phyloP scores from a whole-genome alignment of 2,113 vertebrate genomes.

The Heterotilapia buettikoferi region DNA sequence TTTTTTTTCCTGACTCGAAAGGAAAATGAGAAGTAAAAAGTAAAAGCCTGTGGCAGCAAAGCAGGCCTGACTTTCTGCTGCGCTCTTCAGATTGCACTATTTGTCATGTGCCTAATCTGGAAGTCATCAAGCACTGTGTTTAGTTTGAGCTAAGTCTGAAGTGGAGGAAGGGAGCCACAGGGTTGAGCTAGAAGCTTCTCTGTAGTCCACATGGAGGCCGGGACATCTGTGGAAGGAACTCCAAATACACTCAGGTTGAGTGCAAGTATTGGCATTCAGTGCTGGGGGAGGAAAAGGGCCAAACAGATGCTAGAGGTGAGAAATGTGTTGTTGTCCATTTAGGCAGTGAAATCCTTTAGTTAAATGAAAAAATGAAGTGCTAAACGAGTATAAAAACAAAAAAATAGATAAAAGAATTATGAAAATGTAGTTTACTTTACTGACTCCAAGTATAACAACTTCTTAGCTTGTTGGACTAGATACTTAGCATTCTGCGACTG shows the following conservation, averaged over 20 bases:
- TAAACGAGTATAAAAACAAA: background rate
- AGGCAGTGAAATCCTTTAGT: background rate
- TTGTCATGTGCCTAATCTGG: constrained; percentile 51
- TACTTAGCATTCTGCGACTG: background rate
- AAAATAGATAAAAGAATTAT: background rate
- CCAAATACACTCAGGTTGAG: background rate
- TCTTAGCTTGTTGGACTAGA: background rate
- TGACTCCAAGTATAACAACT: background rate
- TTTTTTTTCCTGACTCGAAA: background rate
- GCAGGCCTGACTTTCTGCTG: background rate
- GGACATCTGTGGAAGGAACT: constrained; percentile 20
- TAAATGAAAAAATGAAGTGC: background rate
- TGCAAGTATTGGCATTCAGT: background rate
- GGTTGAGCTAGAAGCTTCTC: constrained; percentile 21
- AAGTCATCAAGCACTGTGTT: constrained; percentile 52
- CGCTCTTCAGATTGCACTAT: constrained; percentile 11
- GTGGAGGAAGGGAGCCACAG: constrained; percentile 22
- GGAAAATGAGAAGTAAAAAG: background rate
- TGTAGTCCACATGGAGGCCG: constrained; percentile 14
- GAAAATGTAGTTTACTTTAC: background rate
- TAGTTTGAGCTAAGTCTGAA: constrained; percentile 8
- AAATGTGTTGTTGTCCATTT: background rate
- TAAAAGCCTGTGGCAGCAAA: background rate
- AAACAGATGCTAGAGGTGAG: background rate
- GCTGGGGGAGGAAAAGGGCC: background rate